Percentiles rank a stretch among this genome's conserved stretches.
phyloP scores from a whole-genome alignment of 2,113 vertebrate species.

The Meles meles region DNA sequence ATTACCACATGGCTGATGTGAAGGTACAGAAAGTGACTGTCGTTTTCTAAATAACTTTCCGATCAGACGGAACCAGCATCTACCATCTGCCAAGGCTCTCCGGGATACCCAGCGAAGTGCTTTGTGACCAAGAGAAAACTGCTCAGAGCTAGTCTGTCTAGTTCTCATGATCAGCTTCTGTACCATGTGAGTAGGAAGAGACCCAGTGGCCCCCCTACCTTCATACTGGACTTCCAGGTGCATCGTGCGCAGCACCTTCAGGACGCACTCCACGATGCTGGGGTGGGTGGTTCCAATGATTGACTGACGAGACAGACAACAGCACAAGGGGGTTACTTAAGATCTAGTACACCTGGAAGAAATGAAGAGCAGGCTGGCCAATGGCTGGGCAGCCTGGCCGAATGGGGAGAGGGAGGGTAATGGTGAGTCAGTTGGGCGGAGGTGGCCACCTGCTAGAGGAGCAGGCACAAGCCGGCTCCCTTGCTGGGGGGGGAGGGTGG shows the following conservation, averaged over 20 bases:
- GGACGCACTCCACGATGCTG: conserved; percentile 78
- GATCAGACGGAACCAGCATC: neutral
- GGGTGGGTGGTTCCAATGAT: conserved; percentile 74
- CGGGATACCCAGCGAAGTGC: neutral
- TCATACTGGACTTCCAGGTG: conserved; percentile 85
- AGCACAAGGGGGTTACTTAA: neutral
- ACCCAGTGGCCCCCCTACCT: conserved; percentile 74
- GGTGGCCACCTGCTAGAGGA: neutral
- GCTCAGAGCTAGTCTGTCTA: neutral
- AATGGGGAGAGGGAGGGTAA: neutral
- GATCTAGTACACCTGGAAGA: neutral
- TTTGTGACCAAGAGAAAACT: neutral
- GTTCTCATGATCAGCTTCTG: neutral
- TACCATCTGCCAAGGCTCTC: neutral
- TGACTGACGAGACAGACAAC: conserved; percentile 65
- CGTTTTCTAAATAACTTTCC: neutral
- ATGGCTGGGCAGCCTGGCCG: neutral
- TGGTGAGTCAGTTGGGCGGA: neutral
- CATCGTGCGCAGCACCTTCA: conserved; percentile 79
- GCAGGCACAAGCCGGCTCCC: neutral
- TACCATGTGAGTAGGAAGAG: neutral
- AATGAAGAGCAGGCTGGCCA: neutral
- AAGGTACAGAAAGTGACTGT: neutral
- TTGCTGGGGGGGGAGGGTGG: neutral
- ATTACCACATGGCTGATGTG: neutral